Base-by-base conservation (phyloP, 64 coral and sea anemone species). In the Hydrozoanthus tunicans region DNA sequence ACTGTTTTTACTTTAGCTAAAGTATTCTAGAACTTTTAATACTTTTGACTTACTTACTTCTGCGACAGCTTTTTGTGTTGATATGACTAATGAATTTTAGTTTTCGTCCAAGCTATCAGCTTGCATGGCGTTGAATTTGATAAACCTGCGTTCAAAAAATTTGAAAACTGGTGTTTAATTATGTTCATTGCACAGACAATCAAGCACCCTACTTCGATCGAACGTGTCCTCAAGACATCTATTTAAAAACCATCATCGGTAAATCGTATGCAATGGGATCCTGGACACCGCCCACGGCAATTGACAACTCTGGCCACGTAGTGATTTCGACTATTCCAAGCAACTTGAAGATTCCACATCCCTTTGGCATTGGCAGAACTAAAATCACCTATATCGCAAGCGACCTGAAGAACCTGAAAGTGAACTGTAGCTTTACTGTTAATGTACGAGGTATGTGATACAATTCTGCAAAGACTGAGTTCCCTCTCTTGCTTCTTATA, bases 371-470 rank as follows among this genome's bases (percentile, higher is more conserved):
- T 56, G 81, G 81, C 3, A 61, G 56, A 63, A 84, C 32, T 7
- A 23, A 84, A 10, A 27, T 84, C 15, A 84, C 43, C 9, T 84
- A 84, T 11, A 66, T 67, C 5, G 81, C 81, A 17, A 67, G 13
- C 15, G 81, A 84, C 32, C 5, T 15, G 6, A 84, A 84, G 4
- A 84, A 83, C 4, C 51, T 68, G 81, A 43, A 84, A 43, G 62
- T 62, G 14, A 84, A 67, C 0, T 84, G 81, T 68, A 67, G 63
- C 81, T 84, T 84, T 15, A 53, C 62, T 84, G 81, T 84, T 6
- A 43, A 68, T 53, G 63, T 84, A 52, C 62, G 12, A 84, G 62
- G 81, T 84, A 55, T 64, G 25, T 64, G 32, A 6, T 59, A 13
- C 6, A 83, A 1, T 11, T 10, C 53, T 53, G 32, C 32, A 43